phyloP scores from a whole-genome alignment of 1,140 invertebrate genomes.

The Drosophila nannoptera region DNA sequence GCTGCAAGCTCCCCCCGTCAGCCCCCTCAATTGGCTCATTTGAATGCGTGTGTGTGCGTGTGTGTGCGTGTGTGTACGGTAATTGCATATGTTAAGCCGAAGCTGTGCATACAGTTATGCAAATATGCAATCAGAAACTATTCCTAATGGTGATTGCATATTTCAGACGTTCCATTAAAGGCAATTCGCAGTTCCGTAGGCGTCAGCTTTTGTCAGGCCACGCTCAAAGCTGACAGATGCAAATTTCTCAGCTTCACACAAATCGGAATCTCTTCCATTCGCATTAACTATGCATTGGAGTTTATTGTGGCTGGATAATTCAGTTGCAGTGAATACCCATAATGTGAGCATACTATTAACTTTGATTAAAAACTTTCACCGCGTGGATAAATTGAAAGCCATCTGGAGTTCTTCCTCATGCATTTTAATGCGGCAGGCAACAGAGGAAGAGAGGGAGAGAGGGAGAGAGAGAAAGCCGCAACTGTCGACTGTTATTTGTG shows the following conservation, averaged over 20 bases:
- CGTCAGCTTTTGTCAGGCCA: not conserved
- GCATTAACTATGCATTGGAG: not conserved
- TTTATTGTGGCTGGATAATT: not conserved
- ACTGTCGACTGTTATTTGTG: slow-evolving; percentile 13
- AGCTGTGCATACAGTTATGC: slow-evolving; percentile 53
- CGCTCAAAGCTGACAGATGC: slow-evolving; percentile 3
- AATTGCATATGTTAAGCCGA: slow-evolving; percentile 53
- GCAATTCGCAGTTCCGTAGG: slow-evolving; percentile 11
- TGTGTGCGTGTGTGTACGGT: slow-evolving; percentile 30
- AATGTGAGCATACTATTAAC: no score
- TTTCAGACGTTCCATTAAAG: not conserved
- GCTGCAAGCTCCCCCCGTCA: not conserved
- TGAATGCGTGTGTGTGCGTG: slow-evolving; percentile 6
- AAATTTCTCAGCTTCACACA: not conserved
- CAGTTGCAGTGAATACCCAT: not conserved
- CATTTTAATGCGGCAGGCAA: slow-evolving; percentile 18
- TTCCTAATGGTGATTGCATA: slow-evolving; percentile 20
- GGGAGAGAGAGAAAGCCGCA: not conserved
- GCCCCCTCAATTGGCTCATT: slow-evolving; percentile 7
- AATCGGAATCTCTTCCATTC: not conserved
- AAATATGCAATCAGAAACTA: slow-evolving; percentile 54
- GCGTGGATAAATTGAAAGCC: slow-evolving; percentile 3
- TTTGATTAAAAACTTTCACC: slow-evolving; percentile 4
- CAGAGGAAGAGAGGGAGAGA: not conserved
- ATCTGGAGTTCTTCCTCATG: slow-evolving; percentile 12